Evolutionary conservation across 1,140 invertebrate genomes (phyloP), one percentile per base, ranked within the genome.

Genomic region (Dendroctonus valens): DNA sequence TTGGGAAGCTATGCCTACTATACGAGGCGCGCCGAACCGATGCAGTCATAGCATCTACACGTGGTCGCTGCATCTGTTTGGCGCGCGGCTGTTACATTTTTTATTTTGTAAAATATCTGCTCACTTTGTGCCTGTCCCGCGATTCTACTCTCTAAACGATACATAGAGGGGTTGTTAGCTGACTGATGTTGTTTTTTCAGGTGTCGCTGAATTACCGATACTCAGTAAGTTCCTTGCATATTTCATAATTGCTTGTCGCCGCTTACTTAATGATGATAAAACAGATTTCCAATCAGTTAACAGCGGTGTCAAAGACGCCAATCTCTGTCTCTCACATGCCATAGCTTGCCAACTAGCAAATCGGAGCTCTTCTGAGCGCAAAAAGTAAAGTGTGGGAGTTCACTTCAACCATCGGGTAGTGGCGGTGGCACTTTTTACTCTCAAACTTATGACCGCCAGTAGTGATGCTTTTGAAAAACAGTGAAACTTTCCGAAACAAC

Each of bases 351-450:
- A 66, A 66, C 64, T 59, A 26, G 26, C 26, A 26, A 26, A 26
- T 26, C 26, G 64, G 54, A 66, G 59, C 12, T 59, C 49, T 38
- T 66, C 40, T 14, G 44, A 68, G 64, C 68, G 66, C 70, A 72
- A 69, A 69, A 71, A 67, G 68, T 72, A 69, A 69, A 65, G 26
- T 69, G 68, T 67, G 12, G 42, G 42, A 11, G 4, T n/a, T 26
- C 26, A 26, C 26, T 26, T 26, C 26, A 26, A 26, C n/a, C n/a
- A n/a, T 26, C 26, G 3, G 26, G 26, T 26, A 26, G 26, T 26
- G 26, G 26, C 26, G 26, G 26, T 26, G 26, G 26, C 26, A 26
- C 26, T 3, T 26, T 26, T 26, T 26, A 26, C 26, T 26, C 26
- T 26, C 26, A 26, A 26, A 26, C 26, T 26, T 26, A 26, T 26